phyloP scores from a whole-genome alignment of 2,888 invertebrate genomes.

The Xestobium rufovillosum region DNA sequence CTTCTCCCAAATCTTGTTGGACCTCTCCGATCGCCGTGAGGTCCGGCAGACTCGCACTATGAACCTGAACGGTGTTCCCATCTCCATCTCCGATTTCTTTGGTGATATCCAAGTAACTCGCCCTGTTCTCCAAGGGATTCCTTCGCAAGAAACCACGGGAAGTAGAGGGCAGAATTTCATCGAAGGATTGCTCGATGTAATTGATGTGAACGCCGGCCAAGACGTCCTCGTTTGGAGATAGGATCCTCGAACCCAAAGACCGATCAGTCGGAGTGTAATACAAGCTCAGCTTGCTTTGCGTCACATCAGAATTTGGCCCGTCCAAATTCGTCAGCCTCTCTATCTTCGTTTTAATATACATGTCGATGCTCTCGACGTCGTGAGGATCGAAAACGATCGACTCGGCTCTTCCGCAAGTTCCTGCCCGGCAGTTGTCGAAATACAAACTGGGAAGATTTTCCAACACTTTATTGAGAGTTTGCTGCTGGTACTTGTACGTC shows the following conservation, averaged over 20 bases:
- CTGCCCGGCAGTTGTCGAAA: constrained; percentile 88
- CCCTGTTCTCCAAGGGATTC: no score
- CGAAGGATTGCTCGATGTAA: constrained; percentile 48
- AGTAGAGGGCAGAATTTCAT: constrained; percentile 35
- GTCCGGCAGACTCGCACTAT: no score
- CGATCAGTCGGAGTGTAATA: constrained; percentile 78
- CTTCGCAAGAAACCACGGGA: no score
- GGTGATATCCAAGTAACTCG: constrained; percentile 43
- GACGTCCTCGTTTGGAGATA: constrained; percentile 42
- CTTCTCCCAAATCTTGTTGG: no score
- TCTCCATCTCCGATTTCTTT: constrained; percentile 14
- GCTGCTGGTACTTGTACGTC: constrained; percentile 93
- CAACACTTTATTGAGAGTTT: constrained; percentile 85
- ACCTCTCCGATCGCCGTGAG: no score
- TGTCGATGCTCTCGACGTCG: constrained; percentile 57
- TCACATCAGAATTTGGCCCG: constrained; percentile 44
- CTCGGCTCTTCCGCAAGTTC: constrained; percentile 70
- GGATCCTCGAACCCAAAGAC: constrained; percentile 47
- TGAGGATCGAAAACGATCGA: constrained; percentile 62
- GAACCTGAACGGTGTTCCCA: constrained; percentile 11
- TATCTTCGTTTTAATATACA: constrained; percentile 61
- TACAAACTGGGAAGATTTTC: constrained; percentile 87
- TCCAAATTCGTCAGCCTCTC: constrained; percentile 53
- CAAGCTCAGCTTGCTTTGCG: constrained; percentile 62
- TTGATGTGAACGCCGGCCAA: constrained; percentile 58